Percentiles rank a stretch among this genome's conserved stretches.
phyloP scores from a whole-genome alignment of 1,140 invertebrate species.

The Musca domestica region DNA sequence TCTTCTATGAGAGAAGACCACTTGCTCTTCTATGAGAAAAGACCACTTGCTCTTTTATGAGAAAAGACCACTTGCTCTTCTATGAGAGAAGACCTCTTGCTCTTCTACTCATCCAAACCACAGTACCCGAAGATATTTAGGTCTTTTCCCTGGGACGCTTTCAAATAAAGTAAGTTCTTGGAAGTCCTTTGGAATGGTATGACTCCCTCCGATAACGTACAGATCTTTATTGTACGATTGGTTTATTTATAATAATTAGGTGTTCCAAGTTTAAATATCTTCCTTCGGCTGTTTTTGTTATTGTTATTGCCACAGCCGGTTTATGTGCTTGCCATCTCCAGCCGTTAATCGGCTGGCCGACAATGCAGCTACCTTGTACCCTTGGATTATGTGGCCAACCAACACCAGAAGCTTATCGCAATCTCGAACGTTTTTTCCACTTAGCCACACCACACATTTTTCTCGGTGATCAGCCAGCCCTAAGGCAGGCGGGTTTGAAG shows the following conservation, averaged over 20 bases:
- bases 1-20: no score
- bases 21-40: no score
- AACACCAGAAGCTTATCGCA: constrained; percentile 31
- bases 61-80: no score
- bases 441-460: constrained; percentile 12
- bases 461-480: constrained; percentile 8
- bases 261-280: constrained; percentile 31
- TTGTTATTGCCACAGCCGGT: constrained; percentile 37
- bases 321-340: not conserved
- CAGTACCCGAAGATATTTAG: no score
- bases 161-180: not conserved
- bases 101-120: no score
- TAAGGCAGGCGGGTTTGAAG: constrained; percentile 2
- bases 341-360: no score
- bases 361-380: not conserved
- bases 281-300: not conserved
- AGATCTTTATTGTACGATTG: constrained; percentile 54
- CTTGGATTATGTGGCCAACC: constrained; percentile 23
- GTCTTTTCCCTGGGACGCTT: no score
- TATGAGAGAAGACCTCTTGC: no score
- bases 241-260: constrained; percentile 55
- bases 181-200: constrained; percentile 13
- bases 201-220: constrained; percentile 2
- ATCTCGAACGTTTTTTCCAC: constrained; percentile 14
- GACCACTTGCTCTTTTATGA: no score